Percentiles rank a stretch among this genome's conserved stretches.
Conservation (phyloP, 2,888 invertebrate species). For the Nasonovia ribisnigri region DNA sequence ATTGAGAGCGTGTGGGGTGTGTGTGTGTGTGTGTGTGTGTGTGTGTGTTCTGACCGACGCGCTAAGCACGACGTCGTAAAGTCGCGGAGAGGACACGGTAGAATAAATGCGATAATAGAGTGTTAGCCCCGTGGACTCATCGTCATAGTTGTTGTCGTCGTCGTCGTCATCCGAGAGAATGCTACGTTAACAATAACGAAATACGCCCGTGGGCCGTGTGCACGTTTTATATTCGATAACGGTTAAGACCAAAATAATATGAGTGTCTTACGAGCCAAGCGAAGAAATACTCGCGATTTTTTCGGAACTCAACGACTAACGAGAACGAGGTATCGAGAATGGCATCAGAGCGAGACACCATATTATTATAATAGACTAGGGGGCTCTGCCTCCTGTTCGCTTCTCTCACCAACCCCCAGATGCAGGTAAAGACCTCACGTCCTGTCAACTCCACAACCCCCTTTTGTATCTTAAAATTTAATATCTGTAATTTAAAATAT, state of each 20-base stretch:
- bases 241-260: background rate
- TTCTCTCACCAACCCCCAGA: background rate
- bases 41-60: background rate
- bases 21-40: background rate
- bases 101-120: slow-evolving; percentile 59
- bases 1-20: background rate
- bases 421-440: too few relatives aligned
- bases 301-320: background rate
- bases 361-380: background rate
- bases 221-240: background rate
- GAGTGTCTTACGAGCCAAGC: background rate
- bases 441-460: background rate
- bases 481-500: background rate
- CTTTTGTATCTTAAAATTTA: background rate
- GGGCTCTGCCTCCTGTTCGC: background rate
- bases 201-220: background rate
- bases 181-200: background rate
- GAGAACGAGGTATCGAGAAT: background rate
- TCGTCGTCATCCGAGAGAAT: background rate
- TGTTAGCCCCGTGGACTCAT: slow-evolving; percentile 2
- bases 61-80: background rate
- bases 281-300: background rate
- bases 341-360: background rate
- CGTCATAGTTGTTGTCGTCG: background rate
- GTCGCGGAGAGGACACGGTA: slow-evolving; percentile 25